Evolutionary conservation across 2,888 invertebrate species (phyloP), one percentile per base, ranked within the genome.

Genomic region (Acleris emargana): DNA sequence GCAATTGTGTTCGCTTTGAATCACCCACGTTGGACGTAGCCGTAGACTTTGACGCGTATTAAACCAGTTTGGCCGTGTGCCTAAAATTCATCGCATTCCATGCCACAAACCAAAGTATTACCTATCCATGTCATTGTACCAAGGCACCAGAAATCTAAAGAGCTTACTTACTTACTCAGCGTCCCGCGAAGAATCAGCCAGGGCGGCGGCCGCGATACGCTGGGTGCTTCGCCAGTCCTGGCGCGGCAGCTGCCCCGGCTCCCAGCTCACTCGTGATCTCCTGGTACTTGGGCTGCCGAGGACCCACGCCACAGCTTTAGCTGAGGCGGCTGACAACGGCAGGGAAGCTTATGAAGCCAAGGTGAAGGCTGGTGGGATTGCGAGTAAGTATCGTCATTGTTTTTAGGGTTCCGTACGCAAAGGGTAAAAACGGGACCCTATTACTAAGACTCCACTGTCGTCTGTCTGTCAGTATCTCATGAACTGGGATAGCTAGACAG

Each of bases 271-370:
- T 3, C 76, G 86, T 0, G 91, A 91, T 71, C 79, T 92, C 45
- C 81, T 88, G 3, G 88, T 92, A 70, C 77, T 91, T 43, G 91
- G 89, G 0, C 87, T 88, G 22, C 91, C 91, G 0, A 76, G 90
- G 0, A 79, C 88, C 0, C 91, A 90, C 70, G 89, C 91, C 0
- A 73, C 78, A 0, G 89, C 89, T 0, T 72, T 91, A 0, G 87
- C 88, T 0, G 89, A 88, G 9, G 85, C 84, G 0, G 83, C 83
- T 0, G 87, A 88, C 32, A 72, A 70, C 17, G 76, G 77, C 1
- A 71, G 84, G 1, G 81, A 79, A 0, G 76, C 79, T 0, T 80
- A 89, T 61, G 76, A 81, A 9, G 72, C 76, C 0, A 71, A 78
- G 5, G 81, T 83, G 0, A 75, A 74, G 5, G 71, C 72, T 16